A percentile compares a stretch with the other conserved stretches of the same genome.
Conservation (phyloP, 2,113 vertebrate species). For the Crotalus horridus region DNA sequence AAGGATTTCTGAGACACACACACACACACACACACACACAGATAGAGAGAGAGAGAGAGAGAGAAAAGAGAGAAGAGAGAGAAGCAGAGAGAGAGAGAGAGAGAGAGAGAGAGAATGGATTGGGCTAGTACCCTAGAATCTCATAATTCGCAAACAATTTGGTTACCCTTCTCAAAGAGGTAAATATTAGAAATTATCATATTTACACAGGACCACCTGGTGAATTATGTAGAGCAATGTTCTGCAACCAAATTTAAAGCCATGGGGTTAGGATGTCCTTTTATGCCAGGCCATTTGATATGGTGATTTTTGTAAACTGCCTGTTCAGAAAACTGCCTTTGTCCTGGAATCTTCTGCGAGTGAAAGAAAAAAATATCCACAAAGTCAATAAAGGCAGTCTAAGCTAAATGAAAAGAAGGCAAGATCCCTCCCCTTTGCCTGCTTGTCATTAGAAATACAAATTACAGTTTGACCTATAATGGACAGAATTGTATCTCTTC, state of each 20-base stretch:
- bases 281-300: conserved; percentile 63
- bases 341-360: conserved; percentile 58
- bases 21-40: too few relatives aligned
- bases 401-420: neutral
- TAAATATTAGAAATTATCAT: neutral
- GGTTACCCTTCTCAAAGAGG: neutral
- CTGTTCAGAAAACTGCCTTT: neutral
- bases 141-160: neutral
- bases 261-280: neutral
- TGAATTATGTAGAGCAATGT: neutral
- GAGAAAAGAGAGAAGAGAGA: too few relatives aligned
- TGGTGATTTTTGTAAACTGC: neutral
- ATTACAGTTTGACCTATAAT: neutral
- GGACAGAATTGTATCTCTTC: neutral
- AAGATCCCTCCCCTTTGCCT: neutral
- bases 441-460: neutral
- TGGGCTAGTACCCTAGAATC: neutral
- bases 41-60: too few relatives aligned
- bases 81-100: too few relatives aligned
- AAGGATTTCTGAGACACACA: neutral
- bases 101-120: too few relatives aligned
- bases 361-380: conserved; percentile 45
- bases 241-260: neutral
- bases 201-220: neutral
- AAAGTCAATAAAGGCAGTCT: neutral